Evolutionary conservation across 2,797 vertebrate species (phyloP).

Genomic region (Platalea minor): DNA sequence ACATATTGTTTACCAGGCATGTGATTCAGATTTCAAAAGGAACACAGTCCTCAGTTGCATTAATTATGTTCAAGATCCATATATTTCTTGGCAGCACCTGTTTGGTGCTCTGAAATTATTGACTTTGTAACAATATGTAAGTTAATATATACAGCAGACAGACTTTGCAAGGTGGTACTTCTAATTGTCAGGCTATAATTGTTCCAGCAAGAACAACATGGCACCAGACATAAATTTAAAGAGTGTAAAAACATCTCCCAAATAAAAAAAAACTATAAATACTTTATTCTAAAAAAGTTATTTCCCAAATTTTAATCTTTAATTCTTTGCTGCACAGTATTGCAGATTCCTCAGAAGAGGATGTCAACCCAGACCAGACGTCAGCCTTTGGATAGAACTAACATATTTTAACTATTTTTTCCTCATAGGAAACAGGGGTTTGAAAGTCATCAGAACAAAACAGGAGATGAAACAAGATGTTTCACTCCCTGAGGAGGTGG

Average conservation of each 20-base stretch:
- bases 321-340: not conserved
- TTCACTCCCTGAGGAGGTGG: not conserved
- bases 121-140: not conserved
- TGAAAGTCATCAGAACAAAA: not conserved
- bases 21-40: slow-evolving; percentile 35
- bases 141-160: not conserved
- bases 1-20: not conserved
- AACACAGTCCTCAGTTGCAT: not conserved
- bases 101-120: slow-evolving; percentile 4
- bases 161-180: not conserved
- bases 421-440: not conserved
- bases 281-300: not conserved
- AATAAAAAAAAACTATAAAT: not conserved
- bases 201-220: not conserved
- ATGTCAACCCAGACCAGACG: not conserved
- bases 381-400: not conserved
- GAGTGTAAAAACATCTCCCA: not conserved
- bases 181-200: not conserved
- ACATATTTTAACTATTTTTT: not conserved
- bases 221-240: not conserved
- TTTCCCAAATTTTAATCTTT: not conserved
- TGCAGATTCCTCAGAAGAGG: not conserved
- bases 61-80: not conserved
- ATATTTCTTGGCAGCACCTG: not conserved
- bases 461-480: not conserved